These are phyloP conservation scores for Heliconius eleuchia DNA, from an alignment of 1,140 invertebrate genomes.

Conservation along the genomic window DNA sequence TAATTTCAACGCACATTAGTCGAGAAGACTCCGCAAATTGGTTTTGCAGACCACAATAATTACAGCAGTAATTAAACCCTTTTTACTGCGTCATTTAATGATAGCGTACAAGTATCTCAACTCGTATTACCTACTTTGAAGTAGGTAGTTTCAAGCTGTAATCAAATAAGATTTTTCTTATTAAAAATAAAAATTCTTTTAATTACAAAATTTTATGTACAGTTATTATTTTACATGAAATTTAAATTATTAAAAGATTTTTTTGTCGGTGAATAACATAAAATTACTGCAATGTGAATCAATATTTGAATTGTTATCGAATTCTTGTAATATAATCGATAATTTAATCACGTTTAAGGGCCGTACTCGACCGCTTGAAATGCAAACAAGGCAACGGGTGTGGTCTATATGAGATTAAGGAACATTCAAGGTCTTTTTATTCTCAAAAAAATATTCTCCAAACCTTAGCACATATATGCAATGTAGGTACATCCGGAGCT, in stretches of 20 bases:
- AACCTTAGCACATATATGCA: conserved; percentile 30
- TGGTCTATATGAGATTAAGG: conserved; percentile 50
- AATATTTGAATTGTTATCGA: conserved; percentile 62
- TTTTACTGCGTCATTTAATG: conserved; percentile 58
- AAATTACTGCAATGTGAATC: conserved; percentile 54
- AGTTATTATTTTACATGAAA: neutral
- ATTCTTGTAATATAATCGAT: conserved; percentile 63
- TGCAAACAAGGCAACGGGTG: conserved; percentile 60
- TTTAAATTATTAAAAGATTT: conserved; percentile 47
- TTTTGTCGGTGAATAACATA: conserved; percentile 49
- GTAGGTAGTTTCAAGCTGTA: neutral
- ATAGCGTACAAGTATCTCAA: conserved; percentile 7
- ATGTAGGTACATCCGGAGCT: conserved; percentile 45
- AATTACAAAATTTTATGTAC: no score
- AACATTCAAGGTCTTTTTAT: conserved; percentile 52
- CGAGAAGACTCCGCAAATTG: conserved; percentile 61
- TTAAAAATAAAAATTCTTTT: no score
- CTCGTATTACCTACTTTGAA: conserved; percentile 2
- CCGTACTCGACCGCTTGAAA: conserved; percentile 56
- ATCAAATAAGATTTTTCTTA: neutral
- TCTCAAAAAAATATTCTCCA: conserved; percentile 37
- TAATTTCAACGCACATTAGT: conserved; percentile 72
- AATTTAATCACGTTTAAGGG: conserved; percentile 60
- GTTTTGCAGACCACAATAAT: conserved; percentile 60
- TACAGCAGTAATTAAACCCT: conserved; percentile 60